A percentile compares a stretch with the other conserved stretches of the same genome.
These are phyloP conservation scores for Smutsia gigantea DNA, from an alignment of 2,797 vertebrate species.

Conservation along the genomic window DNA sequence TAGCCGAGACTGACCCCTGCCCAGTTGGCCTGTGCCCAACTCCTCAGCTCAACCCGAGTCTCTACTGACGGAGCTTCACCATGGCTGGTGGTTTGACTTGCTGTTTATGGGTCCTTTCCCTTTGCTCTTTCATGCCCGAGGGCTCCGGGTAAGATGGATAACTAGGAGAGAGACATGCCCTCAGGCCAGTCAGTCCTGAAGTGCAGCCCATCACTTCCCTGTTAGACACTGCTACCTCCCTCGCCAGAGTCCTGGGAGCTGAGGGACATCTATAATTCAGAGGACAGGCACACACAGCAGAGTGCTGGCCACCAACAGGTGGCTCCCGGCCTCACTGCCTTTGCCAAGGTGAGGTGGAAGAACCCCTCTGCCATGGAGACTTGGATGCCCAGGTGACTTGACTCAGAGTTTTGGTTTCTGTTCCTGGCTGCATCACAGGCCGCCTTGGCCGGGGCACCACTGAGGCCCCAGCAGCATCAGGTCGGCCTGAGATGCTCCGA, in stretches of 20 bases:
- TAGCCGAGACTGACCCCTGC: not conserved
- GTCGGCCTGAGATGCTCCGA: not conserved
- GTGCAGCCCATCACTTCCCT: not conserved
- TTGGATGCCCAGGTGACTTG: not conserved
- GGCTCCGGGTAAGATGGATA: not conserved
- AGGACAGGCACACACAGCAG: not conserved
- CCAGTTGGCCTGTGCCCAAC: fast-evolving
- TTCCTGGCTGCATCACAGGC: slow-evolving; percentile 41
- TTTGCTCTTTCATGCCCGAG: not conserved
- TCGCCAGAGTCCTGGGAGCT: not conserved
- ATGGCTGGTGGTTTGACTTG: fast-evolving
- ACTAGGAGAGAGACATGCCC: not conserved
- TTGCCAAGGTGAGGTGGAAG: slow-evolving; percentile 67
- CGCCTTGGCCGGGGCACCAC: not conserved
- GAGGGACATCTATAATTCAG: slow-evolving; percentile 69
- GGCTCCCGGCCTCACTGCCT: not conserved
- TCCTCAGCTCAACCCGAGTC: not conserved
- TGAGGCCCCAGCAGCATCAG: not conserved
- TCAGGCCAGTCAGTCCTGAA: not conserved
- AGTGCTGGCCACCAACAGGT: not conserved
- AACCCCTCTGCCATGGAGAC: slow-evolving; percentile 38
- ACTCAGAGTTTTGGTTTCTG: slow-evolving; percentile 63
- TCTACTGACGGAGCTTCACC: fast-evolving
- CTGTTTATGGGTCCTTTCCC: not conserved
- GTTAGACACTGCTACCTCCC: not conserved